phyloP scores from a whole-genome alignment of 2,797 vertebrate species.

The Microchirus variegatus region DNA sequence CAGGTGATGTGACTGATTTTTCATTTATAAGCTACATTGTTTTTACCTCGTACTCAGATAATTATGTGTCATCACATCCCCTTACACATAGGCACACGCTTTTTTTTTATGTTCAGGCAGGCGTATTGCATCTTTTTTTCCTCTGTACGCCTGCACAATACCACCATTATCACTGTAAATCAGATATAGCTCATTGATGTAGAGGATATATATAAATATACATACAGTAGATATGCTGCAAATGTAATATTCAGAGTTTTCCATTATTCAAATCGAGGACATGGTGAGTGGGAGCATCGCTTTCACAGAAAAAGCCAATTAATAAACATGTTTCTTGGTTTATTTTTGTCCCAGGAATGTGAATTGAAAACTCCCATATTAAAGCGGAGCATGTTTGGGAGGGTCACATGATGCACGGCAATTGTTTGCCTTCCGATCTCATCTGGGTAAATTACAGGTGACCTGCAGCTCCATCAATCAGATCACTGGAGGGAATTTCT shows the following conservation, averaged over 20 bases:
- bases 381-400: no score
- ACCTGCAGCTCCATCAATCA: not conserved
- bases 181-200: constrained; percentile 10
- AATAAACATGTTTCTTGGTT: constrained; percentile 10
- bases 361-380: no score
- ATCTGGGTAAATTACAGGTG: not conserved
- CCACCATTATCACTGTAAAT: constrained; percentile 25
- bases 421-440: not conserved
- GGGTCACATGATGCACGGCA: no score
- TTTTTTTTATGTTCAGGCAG: not conserved
- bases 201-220: not conserved
- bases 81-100: constrained; percentile 18
- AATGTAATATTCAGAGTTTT: constrained; percentile 22
- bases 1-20: constrained; percentile 9
- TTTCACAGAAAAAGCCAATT: constrained; percentile 10
- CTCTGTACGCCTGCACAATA: constrained; percentile 8
- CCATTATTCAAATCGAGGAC: constrained; percentile 5
- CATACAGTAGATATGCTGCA: not conserved
- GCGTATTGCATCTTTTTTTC: constrained; percentile 11
- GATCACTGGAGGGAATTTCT: not conserved
- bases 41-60: constrained; percentile 3
- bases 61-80: constrained; percentile 26
- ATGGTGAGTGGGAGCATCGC: constrained; percentile 9
- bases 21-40: constrained; percentile 20
- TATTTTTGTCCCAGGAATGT: not conserved